phyloP scores from a whole-genome alignment of 37 sponge, comb jelly and placozoan genomes.

The Diacarnus erythraeanus region DNA sequence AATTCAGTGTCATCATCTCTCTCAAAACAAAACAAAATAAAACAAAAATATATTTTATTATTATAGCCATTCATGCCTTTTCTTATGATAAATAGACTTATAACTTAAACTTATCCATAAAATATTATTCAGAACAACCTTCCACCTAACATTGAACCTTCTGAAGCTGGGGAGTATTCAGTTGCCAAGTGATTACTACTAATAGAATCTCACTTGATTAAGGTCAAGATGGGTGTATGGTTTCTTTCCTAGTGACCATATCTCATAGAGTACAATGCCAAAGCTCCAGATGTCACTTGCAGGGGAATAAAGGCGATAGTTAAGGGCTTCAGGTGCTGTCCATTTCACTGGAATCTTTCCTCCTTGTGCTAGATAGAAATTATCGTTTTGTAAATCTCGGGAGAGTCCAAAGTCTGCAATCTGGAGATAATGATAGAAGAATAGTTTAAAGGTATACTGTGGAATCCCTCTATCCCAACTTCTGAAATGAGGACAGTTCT shows the following conservation, averaged over 20 bases:
- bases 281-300: slow-evolving; percentile 55
- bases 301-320: slow-evolving; percentile 5
- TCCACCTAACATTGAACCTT: too few species aligned
- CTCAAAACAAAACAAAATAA: too few species aligned
- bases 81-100: too few species aligned
- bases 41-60: too few species aligned
- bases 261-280: slow-evolving; percentile 41
- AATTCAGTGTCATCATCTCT: too few species aligned
- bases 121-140: too few species aligned
- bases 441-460: not conserved
- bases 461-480: not conserved
- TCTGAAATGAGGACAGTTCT: too few species aligned
- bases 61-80: too few species aligned
- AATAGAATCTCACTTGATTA: slow-evolving; percentile 1
- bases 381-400: slow-evolving; percentile 5
- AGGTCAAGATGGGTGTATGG: not conserved
- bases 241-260: slow-evolving; percentile 39
- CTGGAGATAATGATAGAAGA: not conserved
- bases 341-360: slow-evolving; percentile 29
- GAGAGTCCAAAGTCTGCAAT: slow-evolving; percentile 36
- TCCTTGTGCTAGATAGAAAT: slow-evolving; percentile 6
- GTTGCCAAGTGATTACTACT: not conserved
- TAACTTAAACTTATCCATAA: too few species aligned
- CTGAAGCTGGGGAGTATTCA: too few species aligned
- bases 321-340: slow-evolving; percentile 27